These are phyloP conservation scores for Equus quagga DNA, from an alignment of 2,113 vertebrate species.

Conservation along the genomic window DNA sequence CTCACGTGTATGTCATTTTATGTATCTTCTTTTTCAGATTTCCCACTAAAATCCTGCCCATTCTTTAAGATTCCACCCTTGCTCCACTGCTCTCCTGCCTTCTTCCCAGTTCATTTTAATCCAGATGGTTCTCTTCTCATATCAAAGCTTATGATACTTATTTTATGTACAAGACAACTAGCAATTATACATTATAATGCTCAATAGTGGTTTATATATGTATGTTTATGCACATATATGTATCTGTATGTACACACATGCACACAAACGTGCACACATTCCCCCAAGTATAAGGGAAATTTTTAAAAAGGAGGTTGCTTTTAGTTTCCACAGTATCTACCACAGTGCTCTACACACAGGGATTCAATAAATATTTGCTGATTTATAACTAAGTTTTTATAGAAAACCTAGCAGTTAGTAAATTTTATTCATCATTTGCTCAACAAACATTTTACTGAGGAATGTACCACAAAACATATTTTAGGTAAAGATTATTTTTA, in stretches of 20 bases:
- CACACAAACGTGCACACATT: not conserved
- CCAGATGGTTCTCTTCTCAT: not conserved
- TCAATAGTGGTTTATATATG: not conserved
- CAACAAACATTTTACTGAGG: slow-evolving; percentile 56
- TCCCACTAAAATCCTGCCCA: not conserved
- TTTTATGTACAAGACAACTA: not conserved
- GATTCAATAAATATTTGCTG: not conserved
- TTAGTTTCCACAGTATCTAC: not conserved
- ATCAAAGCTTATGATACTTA: not conserved
- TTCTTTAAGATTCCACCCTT: not conserved
- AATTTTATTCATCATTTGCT: slow-evolving; percentile 1
- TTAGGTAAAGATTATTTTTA: slow-evolving; percentile 30
- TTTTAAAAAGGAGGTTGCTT: not conserved
- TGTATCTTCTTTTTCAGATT: not conserved
- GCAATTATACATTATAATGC: not conserved
- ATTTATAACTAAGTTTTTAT: slow-evolving; percentile 6
- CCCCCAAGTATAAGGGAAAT: not conserved
- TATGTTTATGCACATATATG: not conserved
- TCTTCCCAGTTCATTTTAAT: not conserved
- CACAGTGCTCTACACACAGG: not conserved
- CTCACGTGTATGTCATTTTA: not conserved
- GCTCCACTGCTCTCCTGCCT: not conserved
- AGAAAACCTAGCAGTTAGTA: slow-evolving; percentile 20
- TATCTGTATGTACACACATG: not conserved
- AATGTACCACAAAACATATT: not conserved